phyloP scores from a whole-genome alignment of 2,888 invertebrate genomes.

The Drosophila mulleri region DNA sequence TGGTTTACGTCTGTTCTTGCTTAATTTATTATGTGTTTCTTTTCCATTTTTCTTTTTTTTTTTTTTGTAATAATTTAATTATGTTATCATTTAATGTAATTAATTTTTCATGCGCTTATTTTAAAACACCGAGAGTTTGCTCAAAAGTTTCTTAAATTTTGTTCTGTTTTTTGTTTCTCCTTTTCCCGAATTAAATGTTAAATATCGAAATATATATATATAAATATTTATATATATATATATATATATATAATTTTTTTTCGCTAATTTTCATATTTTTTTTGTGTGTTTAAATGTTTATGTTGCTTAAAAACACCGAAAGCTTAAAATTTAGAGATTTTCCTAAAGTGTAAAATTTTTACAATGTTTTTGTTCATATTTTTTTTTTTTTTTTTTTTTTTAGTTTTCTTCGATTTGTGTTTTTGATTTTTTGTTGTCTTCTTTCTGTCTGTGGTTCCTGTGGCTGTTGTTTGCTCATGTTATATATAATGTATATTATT shows the following conservation, averaged over 20 bases:
- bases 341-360: conserved; percentile 79
- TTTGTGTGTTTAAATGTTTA: conserved; percentile 50
- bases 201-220: conserved; percentile 77
- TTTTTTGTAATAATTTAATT: conserved; percentile 53
- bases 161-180: conserved; percentile 45
- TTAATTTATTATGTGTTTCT: conserved; percentile 58
- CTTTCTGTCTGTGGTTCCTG: conserved; percentile 4
- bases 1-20: conserved; percentile 69
- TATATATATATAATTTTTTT: conserved; percentile 61
- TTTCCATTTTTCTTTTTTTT: conserved; percentile 11
- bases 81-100: conserved; percentile 72
- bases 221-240: conserved; percentile 37
- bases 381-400: conserved; percentile 11
- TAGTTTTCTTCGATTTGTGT: conserved; percentile 25
- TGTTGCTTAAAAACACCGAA: conserved; percentile 84
- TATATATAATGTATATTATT: conserved; percentile 8
- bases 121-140: conserved; percentile 83
- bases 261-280: conserved; percentile 71
- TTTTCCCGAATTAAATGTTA: conserved; percentile 67
- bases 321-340: conserved; percentile 84
- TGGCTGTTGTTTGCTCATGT: conserved; percentile 16
- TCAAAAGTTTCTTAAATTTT: conserved; percentile 73
- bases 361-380: conserved; percentile 57
- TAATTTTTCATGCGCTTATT: conserved; percentile 73
- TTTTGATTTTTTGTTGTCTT: conserved; percentile 26